A percentile compares a stretch with the other conserved stretches of the same genome.
phyloP scores from a whole-genome alignment of 2,113 vertebrate genomes.

The Dermatemys mawii region DNA sequence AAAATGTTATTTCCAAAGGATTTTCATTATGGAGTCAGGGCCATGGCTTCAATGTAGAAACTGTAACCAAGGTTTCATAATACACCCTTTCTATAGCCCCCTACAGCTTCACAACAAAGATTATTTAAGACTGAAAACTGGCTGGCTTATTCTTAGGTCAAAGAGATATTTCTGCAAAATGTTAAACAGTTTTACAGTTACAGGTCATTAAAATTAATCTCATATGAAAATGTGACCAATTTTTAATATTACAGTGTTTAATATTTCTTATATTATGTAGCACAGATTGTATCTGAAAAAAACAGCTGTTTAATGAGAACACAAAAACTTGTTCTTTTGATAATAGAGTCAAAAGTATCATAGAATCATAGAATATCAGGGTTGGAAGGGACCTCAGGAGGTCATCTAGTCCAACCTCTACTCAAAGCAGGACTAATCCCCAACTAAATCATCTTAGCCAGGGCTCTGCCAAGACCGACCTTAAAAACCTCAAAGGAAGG shows the following conservation, averaged over 20 bases:
- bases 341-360: not conserved
- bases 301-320: not conserved
- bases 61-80: not conserved
- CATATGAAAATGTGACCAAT: not conserved
- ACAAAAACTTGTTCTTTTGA: not conserved
- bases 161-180: not conserved
- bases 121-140: not conserved
- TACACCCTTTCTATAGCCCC: not conserved
- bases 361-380: too few relatives aligned
- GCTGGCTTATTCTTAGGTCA: not conserved
- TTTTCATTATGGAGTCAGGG: not conserved
- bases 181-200: not conserved
- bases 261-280: not conserved
- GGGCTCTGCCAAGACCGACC: too few relatives aligned
- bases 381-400: too few relatives aligned
- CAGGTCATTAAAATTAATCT: not conserved
- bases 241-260: not conserved
- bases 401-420: too few relatives aligned
- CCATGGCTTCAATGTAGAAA: not conserved
- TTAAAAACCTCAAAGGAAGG: too few relatives aligned
- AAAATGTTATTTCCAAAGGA: not conserved
- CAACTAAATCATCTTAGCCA: too few relatives aligned
- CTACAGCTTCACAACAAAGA: not conserved
- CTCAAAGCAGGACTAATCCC: too few relatives aligned
- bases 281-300: not conserved